A percentile compares a stretch with the other conserved stretches of the same genome.
phyloP scores from a whole-genome alignment of 2,113 vertebrate genomes.

The Brachionichthys hirsutus region DNA sequence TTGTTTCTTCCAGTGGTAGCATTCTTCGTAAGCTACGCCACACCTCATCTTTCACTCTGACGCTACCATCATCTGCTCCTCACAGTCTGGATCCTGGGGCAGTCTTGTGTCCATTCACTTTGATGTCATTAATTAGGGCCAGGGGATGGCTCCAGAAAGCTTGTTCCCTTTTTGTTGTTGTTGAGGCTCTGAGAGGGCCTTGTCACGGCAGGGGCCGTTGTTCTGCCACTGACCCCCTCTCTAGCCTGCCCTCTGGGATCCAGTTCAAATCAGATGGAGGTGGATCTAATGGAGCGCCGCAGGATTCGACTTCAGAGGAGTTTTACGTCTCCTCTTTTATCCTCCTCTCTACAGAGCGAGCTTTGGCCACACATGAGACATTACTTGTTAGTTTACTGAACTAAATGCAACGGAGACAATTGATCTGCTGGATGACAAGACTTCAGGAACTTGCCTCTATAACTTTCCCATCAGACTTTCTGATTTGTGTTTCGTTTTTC shows the following conservation, averaged over 20 bases:
- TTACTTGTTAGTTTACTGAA: constrained; percentile 10
- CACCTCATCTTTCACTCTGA: constrained; percentile 17
- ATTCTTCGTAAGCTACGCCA: constrained; percentile 2
- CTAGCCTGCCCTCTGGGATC: constrained; percentile 60
- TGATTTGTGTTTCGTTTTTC: constrained; percentile 23
- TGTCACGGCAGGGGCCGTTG: constrained; percentile 68
- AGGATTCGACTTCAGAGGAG: constrained; percentile 28
- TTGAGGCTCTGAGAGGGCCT: constrained; percentile 46
- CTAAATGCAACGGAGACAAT: not conserved
- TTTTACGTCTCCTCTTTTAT: constrained; percentile 17
- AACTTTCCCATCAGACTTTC: constrained; percentile 24
- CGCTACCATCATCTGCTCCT: constrained; percentile 22
- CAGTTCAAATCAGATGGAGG: constrained; percentile 52
- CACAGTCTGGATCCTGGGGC: constrained; percentile 26
- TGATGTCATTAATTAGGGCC: constrained; percentile 67
- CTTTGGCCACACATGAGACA: constrained; percentile 3
- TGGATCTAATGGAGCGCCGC: constrained; percentile 39
- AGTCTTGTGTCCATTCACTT: constrained; percentile 45
- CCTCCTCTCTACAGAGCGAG: constrained; percentile 10
- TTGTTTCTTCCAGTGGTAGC: not conserved
- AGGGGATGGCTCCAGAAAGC: constrained; percentile 34
- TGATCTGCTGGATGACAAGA: constrained; percentile 3
- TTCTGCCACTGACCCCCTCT: constrained; percentile 56
- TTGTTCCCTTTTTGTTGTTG: constrained; percentile 57
- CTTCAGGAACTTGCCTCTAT: constrained; percentile 16